Evolutionary conservation across 2,113 vertebrate species (phyloP), one percentile per base, ranked within the genome.

Genomic region (Amblyornis subalaris): DNA sequence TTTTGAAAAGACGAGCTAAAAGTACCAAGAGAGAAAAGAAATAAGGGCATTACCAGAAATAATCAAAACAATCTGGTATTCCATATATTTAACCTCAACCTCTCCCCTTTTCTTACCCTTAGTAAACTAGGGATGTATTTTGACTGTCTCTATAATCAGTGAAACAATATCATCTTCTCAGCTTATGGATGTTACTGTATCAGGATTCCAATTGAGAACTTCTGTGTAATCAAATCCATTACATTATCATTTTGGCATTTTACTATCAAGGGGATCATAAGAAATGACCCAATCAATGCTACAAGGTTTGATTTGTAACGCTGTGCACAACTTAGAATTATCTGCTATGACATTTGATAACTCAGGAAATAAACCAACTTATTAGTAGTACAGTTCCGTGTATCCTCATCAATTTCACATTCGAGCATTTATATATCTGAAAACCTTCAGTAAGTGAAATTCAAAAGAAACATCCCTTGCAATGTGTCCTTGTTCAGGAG

Each of bases 361-460:
- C 89, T 95, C 91, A 95, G 92, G 88, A 93, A 94, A 95, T 89
- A 89, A 95, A 70, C n/a, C 82, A 81, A 65, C 36, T 76, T 78
- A 77, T 36, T 82, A 60, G 82, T 65, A 90, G 62, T 85, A 71
- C 24, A 60, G 65, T 81, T 71, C 70, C 61, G 51, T 79, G 64
- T 91, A 88, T 73, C 55, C 61, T 93, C 50, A 78, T 89, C 55
- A 74, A 58, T 69, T 93, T 89, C 91, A 81, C 65, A 42, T 36
- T 19, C 62, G 86, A 82, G 26, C 53, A 88, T 86, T 70, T 62
- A 38, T 75, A 35, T 42, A 89, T 40, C 36, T 33, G 51, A 88
- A 90, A 64, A 86, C 24, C 15, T 93, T 87, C 69, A 89, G 13
- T 9, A 33, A 79, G 72, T 26, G 45, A 93, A 78, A 71, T 70